These are phyloP conservation scores for Elephantulus edwardii DNA, from an alignment of 2,113 vertebrate genomes.

Conservation along the genomic window DNA sequence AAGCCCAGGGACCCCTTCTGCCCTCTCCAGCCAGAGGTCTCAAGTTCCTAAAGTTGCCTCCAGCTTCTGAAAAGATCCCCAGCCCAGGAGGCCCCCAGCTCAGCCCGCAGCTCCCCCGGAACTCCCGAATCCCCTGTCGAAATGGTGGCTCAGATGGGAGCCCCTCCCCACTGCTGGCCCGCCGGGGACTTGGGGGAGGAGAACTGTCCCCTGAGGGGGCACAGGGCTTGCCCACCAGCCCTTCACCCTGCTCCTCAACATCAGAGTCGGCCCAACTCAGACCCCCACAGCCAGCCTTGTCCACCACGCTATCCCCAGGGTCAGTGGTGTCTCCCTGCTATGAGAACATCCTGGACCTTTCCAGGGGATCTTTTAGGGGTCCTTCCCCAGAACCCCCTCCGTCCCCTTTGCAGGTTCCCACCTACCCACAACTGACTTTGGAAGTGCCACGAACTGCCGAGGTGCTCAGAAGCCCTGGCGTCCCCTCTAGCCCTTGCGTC, in stretches of 20 bases:
- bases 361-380: slow-evolving; percentile 76
- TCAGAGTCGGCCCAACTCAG: slow-evolving; percentile 55
- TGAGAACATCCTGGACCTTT: slow-evolving; percentile 81
- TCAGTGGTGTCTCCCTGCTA: slow-evolving; percentile 74
- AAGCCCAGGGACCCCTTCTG: slow-evolving; percentile 85
- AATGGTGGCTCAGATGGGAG: slow-evolving; percentile 92
- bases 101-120: slow-evolving; percentile 93
- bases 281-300: slow-evolving; percentile 52
- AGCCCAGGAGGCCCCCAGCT: slow-evolving; percentile 86
- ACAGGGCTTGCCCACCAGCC: slow-evolving; percentile 38
- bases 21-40: slow-evolving; percentile 91
- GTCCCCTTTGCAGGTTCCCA: slow-evolving; percentile 63
- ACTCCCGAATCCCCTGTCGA: slow-evolving; percentile 93
- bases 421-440: slow-evolving; percentile 57
- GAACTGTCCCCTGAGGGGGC: slow-evolving; percentile 70
- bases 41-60: slow-evolving; percentile 92
- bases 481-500: slow-evolving; percentile 36
- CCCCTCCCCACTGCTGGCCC: slow-evolving; percentile 87
- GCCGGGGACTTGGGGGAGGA: slow-evolving; percentile 78
- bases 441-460: slow-evolving; percentile 65
- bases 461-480: slow-evolving; percentile 63
- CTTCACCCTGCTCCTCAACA: slow-evolving; percentile 42
- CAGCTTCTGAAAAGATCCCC: slow-evolving; percentile 83
- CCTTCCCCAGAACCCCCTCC: slow-evolving; percentile 68
- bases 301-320: slow-evolving; percentile 65